Evolutionary conservation across 2,797 vertebrate species (phyloP), one percentile per base, ranked within the genome.

Genomic region (Catharus ustulatus): DNA sequence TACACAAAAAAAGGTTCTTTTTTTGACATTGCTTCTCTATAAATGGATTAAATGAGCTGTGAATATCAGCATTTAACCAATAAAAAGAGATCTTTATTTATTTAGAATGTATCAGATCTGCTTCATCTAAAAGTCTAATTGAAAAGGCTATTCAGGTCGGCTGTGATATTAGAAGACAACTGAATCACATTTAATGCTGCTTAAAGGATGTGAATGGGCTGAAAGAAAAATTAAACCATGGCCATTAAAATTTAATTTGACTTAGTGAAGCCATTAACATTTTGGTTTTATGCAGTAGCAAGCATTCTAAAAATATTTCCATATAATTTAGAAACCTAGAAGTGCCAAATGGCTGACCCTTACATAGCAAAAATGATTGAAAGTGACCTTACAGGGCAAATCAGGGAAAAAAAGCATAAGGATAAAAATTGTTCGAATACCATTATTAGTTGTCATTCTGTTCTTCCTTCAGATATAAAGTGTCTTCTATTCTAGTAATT

Each of bases 161-260:
- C 75, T 93, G 58, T 79, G 84, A 91, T 95, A 91, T 91, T 95
- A 94, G 83, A 95, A 96, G 92, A 95, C 62, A 94, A 96, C 90
- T 87, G 95, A 96, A 96, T 93, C 84, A 95, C 84, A 95, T 94
- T 95, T 90, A 94, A 72, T 73, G 87, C 79, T 96, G 81, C 90
- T 95, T 95, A 94, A 96, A 95, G 64, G 40, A 92, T 89, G 46
- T 45, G 90, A 95, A 89, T 30, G 38, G 63, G 76, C 81, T 90
- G 87, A 86, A 95, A 94, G 63, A 94, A 94, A 94, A 95, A 95
- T 95, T 95, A 96, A 96, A 78, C 81, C 36, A 48, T 24, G 81
- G 79, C 14, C 87, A 96, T 97, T 97, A 96, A 97, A 96, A 96
- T 96, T 97, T 96, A 97, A 97, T 97, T 96, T 97, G 81, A 97